Evolutionary conservation across 2,797 vertebrate genomes (phyloP).

Genomic region (Alfaro cultratus): DNA sequence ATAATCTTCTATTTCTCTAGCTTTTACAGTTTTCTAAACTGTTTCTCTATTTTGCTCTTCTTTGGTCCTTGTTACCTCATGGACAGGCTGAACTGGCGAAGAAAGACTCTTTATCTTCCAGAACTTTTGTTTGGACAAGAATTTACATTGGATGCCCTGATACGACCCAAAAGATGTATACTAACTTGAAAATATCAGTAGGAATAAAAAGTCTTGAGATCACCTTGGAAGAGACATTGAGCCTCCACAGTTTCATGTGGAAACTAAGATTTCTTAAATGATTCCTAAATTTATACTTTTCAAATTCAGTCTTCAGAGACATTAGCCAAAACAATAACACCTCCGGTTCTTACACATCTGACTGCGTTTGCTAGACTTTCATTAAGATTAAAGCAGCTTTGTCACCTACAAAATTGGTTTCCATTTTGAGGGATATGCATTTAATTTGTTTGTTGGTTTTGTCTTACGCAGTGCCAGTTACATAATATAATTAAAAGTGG

Average conservation of each 20-base stretch:
- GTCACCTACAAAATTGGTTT: neutral
- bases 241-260: neutral
- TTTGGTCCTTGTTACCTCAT: neutral
- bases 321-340: neutral
- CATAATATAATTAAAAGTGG: slow-evolving; percentile 1
- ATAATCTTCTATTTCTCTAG: neutral
- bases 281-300: neutral
- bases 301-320: neutral
- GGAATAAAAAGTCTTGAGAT: neutral
- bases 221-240: neutral
- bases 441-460: slow-evolving; percentile 1
- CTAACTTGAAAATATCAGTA: neutral
- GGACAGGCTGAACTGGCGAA: too few relatives aligned
- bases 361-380: neutral
- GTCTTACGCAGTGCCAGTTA: neutral
- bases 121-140: neutral
- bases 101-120: too few relatives aligned
- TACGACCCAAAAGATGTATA: neutral
- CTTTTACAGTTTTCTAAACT: neutral
- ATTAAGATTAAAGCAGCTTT: neutral
- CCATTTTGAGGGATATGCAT: neutral
- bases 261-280: neutral
- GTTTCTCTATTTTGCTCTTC: neutral
- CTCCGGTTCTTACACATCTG: neutral
- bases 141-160: neutral